A percentile compares a stretch with the other conserved stretches of the same genome.
These are phyloP conservation scores for Eupithecia tripunctaria DNA, from an alignment of 2,888 invertebrate genomes.

Conservation along the genomic window DNA sequence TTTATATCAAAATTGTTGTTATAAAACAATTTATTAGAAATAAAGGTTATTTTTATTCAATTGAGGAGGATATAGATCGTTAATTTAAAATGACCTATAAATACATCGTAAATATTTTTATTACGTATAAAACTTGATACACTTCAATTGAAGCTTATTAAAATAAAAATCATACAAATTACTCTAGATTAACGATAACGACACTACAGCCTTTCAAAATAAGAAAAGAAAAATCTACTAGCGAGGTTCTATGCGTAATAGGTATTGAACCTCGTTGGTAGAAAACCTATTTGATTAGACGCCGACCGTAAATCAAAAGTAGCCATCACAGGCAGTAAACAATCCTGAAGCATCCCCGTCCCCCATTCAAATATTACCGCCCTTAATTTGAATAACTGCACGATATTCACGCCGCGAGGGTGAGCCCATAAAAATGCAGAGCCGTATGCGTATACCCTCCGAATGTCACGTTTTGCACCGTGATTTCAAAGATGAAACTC, in stretches of 20 bases:
- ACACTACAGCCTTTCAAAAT: neutral
- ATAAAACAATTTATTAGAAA: neutral
- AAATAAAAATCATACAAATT: conserved; percentile 47
- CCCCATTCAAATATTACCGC: conserved; percentile 36
- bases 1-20: neutral
- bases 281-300: no score
- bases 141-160: conserved; percentile 51
- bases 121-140: conserved; percentile 56
- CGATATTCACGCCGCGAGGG: conserved; percentile 55
- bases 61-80: conserved; percentile 50
- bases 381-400: conserved; percentile 58
- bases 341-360: conserved; percentile 21
- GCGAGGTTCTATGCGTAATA: no score
- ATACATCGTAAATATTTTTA: conserved; percentile 56
- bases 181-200: neutral
- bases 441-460: conserved; percentile 13
- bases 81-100: conserved; percentile 55
- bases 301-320: conserved; percentile 29
- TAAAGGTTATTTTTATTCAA: conserved; percentile 2
- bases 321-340: conserved; percentile 39
- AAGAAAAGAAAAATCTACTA: neutral
- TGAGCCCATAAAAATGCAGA: conserved; percentile 68
- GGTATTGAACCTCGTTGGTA: no score
- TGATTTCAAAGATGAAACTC: conserved; percentile 24
- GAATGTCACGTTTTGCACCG: conserved; percentile 30